These are phyloP conservation scores for Pangasius djambal DNA, from an alignment of 2,797 vertebrate genomes.

Conservation along the genomic window DNA sequence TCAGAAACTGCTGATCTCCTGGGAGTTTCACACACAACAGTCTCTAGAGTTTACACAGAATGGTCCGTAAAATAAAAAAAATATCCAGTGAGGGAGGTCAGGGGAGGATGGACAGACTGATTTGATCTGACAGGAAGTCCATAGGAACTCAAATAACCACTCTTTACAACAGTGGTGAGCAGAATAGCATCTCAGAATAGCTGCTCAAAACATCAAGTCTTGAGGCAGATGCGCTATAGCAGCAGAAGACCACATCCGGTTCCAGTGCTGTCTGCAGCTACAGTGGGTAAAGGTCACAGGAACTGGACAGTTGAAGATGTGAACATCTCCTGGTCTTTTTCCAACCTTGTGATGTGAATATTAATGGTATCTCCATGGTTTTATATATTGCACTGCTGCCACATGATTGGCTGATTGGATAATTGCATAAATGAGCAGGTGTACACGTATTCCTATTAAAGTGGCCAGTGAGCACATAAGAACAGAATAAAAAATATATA, in stretches of 20 bases:
- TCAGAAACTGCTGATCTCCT: background rate
- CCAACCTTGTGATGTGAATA: background rate
- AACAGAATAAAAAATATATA: background rate
- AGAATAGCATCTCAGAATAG: background rate
- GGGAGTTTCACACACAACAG: background rate
- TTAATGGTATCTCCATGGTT: background rate
- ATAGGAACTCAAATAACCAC: background rate
- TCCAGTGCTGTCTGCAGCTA: background rate
- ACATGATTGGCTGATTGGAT: too few species aligned
- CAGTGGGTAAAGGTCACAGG: background rate
- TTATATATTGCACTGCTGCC: too few species aligned
- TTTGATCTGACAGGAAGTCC: background rate
- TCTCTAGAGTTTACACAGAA: background rate
- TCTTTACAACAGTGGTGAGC: background rate
- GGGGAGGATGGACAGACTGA: background rate
- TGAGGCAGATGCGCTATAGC: background rate
- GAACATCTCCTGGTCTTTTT: background rate
- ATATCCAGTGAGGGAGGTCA: background rate
- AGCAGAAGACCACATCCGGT: background rate
- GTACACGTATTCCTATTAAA: too few species aligned
- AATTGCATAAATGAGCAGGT: too few species aligned
- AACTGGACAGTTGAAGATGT: background rate
- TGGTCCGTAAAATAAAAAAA: background rate
- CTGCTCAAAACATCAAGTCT: background rate
- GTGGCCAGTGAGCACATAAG: background rate